Percentiles rank a stretch among this genome's conserved stretches.
These are phyloP conservation scores for Beroe ovata DNA, from an alignment of 37 sponge, comb jelly and placozoan species.

Conservation along the genomic window DNA sequence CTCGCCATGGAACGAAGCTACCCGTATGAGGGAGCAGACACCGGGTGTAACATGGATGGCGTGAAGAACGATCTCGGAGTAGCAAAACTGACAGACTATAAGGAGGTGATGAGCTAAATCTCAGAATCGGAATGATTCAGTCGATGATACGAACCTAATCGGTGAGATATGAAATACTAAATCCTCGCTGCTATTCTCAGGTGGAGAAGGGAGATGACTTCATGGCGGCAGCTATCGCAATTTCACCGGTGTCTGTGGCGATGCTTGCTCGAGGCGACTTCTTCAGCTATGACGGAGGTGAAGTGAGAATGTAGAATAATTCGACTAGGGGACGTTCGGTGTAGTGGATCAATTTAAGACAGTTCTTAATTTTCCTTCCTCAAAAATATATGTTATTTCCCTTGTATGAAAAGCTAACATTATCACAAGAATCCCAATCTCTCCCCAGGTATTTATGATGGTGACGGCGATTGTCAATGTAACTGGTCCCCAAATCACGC, in stretches of 20 bases:
- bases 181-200: no score
- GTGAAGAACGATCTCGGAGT: slow-evolving; percentile 39
- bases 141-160: no score
- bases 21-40: slow-evolving; percentile 26
- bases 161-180: no score
- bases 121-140: no score
- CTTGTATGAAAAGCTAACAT: no score
- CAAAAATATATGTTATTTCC: no score
- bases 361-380: no score
- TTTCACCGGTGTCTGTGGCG: slow-evolving; percentile 39
- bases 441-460: slow-evolving; percentile 44
- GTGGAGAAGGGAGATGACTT: slow-evolving; percentile 15
- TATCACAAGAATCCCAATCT: neutral
- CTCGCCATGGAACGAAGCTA: slow-evolving; percentile 9
- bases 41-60: slow-evolving; percentile 39
- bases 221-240: slow-evolving; percentile 30
- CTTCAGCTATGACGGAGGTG: slow-evolving; percentile 12
- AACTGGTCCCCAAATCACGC: slow-evolving; percentile 65
- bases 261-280: slow-evolving; percentile 47
- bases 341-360: no score
- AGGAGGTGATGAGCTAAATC: no score
- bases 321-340: no score
- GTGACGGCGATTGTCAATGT: slow-evolving; percentile 60
- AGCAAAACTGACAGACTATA: slow-evolving; percentile 31
- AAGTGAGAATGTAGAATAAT: no score